phyloP scores from a whole-genome alignment of 2,113 vertebrate species.

The Gallinago jamesoni region DNA sequence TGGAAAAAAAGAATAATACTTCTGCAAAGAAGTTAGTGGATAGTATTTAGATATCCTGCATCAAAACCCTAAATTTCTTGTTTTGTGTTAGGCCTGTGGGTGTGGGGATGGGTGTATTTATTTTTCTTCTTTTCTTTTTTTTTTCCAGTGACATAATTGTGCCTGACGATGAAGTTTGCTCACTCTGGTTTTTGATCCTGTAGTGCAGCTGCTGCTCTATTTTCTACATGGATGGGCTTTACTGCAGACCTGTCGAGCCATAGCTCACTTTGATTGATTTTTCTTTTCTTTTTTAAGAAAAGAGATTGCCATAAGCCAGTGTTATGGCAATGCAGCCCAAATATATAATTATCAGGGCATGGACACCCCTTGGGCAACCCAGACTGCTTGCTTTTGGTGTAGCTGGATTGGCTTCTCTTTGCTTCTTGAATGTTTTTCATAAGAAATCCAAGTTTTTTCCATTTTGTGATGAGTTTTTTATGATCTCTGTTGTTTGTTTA shows the following conservation, averaged over 20 bases:
- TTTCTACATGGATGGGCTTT: constrained; percentile 90
- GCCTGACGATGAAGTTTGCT: constrained; percentile 66
- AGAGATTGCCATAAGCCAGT: constrained; percentile 48
- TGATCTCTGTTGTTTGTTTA: neutral
- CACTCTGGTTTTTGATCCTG: constrained; percentile 67
- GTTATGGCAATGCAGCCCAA: constrained; percentile 39
- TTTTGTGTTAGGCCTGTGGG: neutral
- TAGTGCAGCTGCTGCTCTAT: constrained; percentile 80
- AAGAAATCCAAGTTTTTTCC: neutral
- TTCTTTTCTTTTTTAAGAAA: constrained; percentile 49
- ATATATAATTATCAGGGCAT: constrained; percentile 16
- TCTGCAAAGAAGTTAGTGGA: neutral
- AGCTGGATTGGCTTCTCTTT: neutral
- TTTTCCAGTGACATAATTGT: constrained; percentile 72
- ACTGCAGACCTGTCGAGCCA: constrained; percentile 81
- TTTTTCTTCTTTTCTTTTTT: neutral
- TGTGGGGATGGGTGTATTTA: neutral
- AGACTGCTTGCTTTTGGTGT: neutral
- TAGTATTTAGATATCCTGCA: neutral
- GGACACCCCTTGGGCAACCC: neutral
- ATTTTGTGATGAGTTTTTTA: neutral
- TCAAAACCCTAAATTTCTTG: neutral
- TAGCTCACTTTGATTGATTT: constrained; percentile 84
- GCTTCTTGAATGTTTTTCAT: neutral
- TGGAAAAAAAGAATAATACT: neutral